A percentile compares a stretch with the other conserved stretches of the same genome.
These are phyloP conservation scores for Cerastoderma edule DNA, from an alignment of 2,888 invertebrate genomes.

Conservation along the genomic window DNA sequence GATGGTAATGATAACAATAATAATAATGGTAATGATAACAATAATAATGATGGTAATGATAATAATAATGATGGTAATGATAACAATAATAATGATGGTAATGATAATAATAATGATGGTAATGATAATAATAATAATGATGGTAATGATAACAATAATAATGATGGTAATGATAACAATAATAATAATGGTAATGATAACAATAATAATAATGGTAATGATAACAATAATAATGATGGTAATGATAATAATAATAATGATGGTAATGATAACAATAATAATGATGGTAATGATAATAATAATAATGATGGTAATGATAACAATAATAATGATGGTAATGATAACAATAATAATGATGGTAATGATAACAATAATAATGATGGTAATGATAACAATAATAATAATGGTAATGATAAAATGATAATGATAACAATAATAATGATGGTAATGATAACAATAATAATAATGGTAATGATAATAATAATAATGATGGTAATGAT, in stretches of 20 bases:
- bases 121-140: background rate
- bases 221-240: background rate
- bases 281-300: background rate
- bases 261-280: too few relatives aligned
- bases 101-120: background rate
- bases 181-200: background rate
- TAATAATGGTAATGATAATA: background rate
- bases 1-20: background rate
- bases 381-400: background rate
- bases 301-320: background rate
- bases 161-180: background rate
- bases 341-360: background rate
- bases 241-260: background rate
- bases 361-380: background rate
- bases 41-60: background rate
- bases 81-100: background rate
- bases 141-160: background rate
- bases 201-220: background rate
- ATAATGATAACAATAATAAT: background rate
- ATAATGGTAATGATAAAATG: background rate
- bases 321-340: background rate
- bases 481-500: background rate
- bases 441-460: background rate
- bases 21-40: background rate
- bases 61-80: background rate